Conservation (phyloP, 2,888 invertebrate genomes). For the Galerucella pusilla region DNA sequence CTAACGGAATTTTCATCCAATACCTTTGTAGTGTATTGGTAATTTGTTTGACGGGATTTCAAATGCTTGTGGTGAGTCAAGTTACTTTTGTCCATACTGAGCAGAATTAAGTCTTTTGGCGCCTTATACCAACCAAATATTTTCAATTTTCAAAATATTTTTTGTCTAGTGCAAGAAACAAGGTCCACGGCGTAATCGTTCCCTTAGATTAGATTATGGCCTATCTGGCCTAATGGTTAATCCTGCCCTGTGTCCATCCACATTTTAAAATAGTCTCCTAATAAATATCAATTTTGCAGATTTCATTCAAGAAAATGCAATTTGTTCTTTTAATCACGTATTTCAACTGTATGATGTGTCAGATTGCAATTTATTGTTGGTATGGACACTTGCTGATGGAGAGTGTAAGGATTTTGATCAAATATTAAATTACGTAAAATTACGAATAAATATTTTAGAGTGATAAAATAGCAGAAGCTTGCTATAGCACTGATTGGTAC, state of each 20-base stretch:
- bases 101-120: no score
- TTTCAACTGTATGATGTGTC: slow-evolving; percentile 49
- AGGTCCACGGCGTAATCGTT: no score
- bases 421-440: neutral
- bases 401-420: slow-evolving; percentile 39
- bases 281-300: slow-evolving; percentile 39
- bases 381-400: slow-evolving; percentile 50
- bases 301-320: slow-evolving; percentile 43
- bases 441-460: slow-evolving; percentile 42
- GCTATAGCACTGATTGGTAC: slow-evolving; percentile 48
- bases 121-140: no score
- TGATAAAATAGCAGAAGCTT: slow-evolving; percentile 44
- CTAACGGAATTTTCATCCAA: slow-evolving; percentile 46
- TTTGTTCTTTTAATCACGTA: slow-evolving; percentile 45
- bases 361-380: slow-evolving; percentile 50
- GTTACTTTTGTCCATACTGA: neutral
- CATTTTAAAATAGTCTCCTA: neutral
- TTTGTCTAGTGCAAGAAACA: no score
- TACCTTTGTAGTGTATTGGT: slow-evolving; percentile 47
- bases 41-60: slow-evolving; percentile 48
- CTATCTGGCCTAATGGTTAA: no score
- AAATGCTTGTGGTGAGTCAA: slow-evolving; percentile 44
- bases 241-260: neutral
- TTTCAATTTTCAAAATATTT: no score
- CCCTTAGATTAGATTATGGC: no score